A percentile compares a stretch with the other conserved stretches of the same genome.
phyloP scores from a whole-genome alignment of 2,888 invertebrate species.

The Acanthopleura granulata region DNA sequence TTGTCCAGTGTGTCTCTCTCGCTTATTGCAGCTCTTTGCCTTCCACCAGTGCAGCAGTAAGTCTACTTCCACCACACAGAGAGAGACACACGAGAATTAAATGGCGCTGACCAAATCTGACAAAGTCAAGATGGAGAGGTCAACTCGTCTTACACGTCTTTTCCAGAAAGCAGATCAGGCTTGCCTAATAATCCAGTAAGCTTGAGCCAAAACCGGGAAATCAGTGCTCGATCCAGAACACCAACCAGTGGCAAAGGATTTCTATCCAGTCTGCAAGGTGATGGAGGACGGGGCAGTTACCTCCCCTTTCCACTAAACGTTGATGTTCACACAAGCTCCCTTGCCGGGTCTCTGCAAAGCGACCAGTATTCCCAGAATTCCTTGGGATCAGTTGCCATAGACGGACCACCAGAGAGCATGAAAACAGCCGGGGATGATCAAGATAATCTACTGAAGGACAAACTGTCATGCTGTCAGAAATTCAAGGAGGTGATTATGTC shows the following conservation, averaged over 20 bases:
- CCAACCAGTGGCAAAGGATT: not conserved
- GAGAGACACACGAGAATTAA: not conserved
- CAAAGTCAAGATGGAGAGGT: not conserved
- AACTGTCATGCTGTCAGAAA: not conserved
- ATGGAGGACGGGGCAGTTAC: not conserved
- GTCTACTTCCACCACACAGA: constrained; percentile 30
- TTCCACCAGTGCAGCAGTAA: constrained; percentile 73
- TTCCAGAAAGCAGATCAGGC: not conserved
- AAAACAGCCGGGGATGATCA: not conserved
- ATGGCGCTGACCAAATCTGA: not conserved
- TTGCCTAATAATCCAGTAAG: not conserved
- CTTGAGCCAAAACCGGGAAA: not conserved
- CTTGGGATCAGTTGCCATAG: not conserved
- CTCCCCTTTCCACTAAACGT: not conserved
- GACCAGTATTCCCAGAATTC: constrained; percentile 11
- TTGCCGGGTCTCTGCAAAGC: constrained; percentile 4
- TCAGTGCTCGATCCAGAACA: too few relatives aligned
- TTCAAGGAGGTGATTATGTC: constrained; percentile 46
- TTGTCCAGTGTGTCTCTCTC: constrained; percentile 80
- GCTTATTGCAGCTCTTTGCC: constrained; percentile 80
- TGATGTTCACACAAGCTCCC: constrained; percentile 15
- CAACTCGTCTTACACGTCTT: not conserved
- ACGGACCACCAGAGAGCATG: constrained; percentile 11
- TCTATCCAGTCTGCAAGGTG: not conserved
- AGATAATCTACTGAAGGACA: not conserved